phyloP scores from a whole-genome alignment of 1,140 invertebrate species.

The Mycetomoellerius zeteki region DNA sequence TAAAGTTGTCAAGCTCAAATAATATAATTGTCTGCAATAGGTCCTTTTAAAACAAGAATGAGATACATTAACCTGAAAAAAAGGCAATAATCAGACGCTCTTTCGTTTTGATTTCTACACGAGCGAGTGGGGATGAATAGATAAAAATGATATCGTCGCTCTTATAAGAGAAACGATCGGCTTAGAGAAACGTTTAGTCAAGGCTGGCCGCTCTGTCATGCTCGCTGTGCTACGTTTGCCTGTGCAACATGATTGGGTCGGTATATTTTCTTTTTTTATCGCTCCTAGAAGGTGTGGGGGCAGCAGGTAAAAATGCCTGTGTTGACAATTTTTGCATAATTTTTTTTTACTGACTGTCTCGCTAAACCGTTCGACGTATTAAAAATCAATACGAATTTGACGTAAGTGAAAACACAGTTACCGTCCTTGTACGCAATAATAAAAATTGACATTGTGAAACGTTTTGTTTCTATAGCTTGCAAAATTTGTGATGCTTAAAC shows the following conservation, averaged over 20 bases:
- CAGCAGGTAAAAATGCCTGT: background rate
- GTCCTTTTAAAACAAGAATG: background rate
- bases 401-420: background rate
- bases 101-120: conserved; percentile 2
- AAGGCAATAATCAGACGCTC: background rate
- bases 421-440: background rate
- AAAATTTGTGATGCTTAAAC: background rate
- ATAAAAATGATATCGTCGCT: conserved; percentile 63
- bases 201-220: conserved; percentile 69
- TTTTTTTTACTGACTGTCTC: background rate
- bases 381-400: background rate
- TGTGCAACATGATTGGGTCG: conserved; percentile 77
- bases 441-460: background rate
- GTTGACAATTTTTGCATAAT: conserved; percentile 11
- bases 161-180: conserved; percentile 73
- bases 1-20: background rate
- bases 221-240: conserved; percentile 31
- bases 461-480: background rate
- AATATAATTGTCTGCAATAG: background rate
- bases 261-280: conserved; percentile 56
- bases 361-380: background rate
- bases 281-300: background rate
- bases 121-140: conserved; percentile 67
- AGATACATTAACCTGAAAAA: background rate
- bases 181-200: conserved; percentile 76